Evolutionary conservation across 2,888 invertebrate species (phyloP), one percentile per base, ranked within the genome.

Genomic region (Rhodophaea formosa): DNA sequence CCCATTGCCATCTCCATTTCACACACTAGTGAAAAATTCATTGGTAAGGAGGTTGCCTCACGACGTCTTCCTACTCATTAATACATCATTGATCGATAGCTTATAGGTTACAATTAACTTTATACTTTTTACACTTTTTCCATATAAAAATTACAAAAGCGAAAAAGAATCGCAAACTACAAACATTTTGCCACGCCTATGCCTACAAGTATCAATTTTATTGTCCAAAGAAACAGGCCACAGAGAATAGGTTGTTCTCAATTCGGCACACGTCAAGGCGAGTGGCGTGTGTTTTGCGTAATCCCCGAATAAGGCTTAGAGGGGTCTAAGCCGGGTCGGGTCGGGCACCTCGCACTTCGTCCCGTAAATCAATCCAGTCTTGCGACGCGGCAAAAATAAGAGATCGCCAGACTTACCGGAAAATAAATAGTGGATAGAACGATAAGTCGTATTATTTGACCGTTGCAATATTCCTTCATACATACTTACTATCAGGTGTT

Each of bases 341-440:
- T 75, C 69, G 75, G 75, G 72, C 75, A 74, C 79, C 73, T 82
- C 82, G 80, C 85, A 83, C 84, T 86, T 81, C 79, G 79, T 76
- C 80, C 81, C 84, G 83, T 89, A 88, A 88, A 89, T 89, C 89
- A 89, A 86, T 87, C 86, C 79, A 67, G 73, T 82, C 80, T 84
- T 80, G 81, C 83, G 78, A 82, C 79, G 79, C 80, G 77, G 82
- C 80, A 82, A 81, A 85, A 86, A 84, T 84, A 84, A 84, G 77
- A 80, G 81, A 77, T 79, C 77, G 68, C 70, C 65, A 35, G 32
- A 35, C 35, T 39, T 5, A 12, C 10, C 7, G 59, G 7, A 51
- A 17, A 51, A 35, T 51, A 51, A 30, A 51, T 12, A 35, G 6
- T 12, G 3, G 17, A 12, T 3, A 46, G 46, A 23, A 23, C 12